A percentile compares a stretch with the other conserved stretches of the same genome.
phyloP scores from a whole-genome alignment of 2,888 invertebrate genomes.

The Drosophila anceps region DNA sequence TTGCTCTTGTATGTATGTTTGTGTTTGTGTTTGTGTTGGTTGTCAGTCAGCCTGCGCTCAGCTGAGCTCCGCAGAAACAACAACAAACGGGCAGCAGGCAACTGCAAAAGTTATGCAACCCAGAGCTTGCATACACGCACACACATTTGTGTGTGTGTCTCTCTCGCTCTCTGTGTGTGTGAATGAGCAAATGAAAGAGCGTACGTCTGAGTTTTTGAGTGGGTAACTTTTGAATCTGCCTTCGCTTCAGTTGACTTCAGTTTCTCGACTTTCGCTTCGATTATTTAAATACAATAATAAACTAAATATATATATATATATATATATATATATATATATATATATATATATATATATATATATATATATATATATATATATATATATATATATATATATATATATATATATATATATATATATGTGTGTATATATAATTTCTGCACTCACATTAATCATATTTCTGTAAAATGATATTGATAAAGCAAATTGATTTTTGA shows the following conservation, averaged over 20 bases:
- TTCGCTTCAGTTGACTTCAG: constrained; percentile 1
- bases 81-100: constrained; percentile 21
- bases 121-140: constrained; percentile 5
- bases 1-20: constrained; percentile 7
- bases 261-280: not conserved
- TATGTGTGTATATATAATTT: no score
- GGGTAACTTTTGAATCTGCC: constrained; percentile 10
- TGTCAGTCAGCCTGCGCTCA: constrained; percentile 42
- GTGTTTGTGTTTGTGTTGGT: constrained; percentile 14
- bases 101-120: constrained; percentile 54
- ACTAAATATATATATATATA: no score
- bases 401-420: no score
- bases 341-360: no score
- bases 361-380: no score
- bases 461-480: not conserved
- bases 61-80: constrained; percentile 42
- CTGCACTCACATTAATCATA: no score
- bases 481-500: not conserved
- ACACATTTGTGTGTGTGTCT: not conserved
- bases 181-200: constrained; percentile 7
- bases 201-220: constrained; percentile 3
- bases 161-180: not conserved
- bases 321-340: no score
- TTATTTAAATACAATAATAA: not conserved
- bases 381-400: no score